A percentile compares a stretch with the other conserved stretches of the same genome.
Evolutionary conservation across 1,140 invertebrate genomes (phyloP).

Genomic region (Drosophila novamexicana): DNA sequence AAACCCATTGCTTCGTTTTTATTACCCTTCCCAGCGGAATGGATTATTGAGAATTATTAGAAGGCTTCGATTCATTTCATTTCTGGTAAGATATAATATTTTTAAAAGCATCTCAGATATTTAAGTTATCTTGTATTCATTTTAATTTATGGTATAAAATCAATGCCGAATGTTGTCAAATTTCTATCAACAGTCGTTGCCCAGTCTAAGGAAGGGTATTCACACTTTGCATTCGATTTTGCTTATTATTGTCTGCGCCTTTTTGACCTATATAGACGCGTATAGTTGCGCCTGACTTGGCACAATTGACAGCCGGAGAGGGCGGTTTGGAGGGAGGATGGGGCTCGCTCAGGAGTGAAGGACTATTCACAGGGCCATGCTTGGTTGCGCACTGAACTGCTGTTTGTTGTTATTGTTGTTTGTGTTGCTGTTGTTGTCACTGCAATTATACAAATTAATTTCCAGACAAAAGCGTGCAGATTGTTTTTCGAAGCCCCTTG

Average conservation of each 20-base stretch:
- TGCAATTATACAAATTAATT: constrained; percentile 78
- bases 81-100: no score
- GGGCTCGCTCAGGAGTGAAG: background rate
- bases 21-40: constrained; percentile 13
- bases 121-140: no score
- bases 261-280: constrained; percentile 63
- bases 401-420: constrained; percentile 11
- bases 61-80: background rate
- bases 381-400: constrained; percentile 29
- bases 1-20: constrained; percentile 13
- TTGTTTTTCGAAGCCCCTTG: constrained; percentile 42
- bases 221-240: constrained; percentile 12
- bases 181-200: no score
- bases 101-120: no score
- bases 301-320: constrained; percentile 20
- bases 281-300: constrained; percentile 53
- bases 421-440: constrained; percentile 10
- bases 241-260: constrained; percentile 16
- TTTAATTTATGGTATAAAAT: no score
- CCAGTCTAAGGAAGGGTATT: background rate
- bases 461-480: constrained; percentile 60
- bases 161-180: no score
- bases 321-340: background rate
- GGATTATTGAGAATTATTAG: background rate
- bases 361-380: constrained; percentile 1